Percentiles rank a stretch among this genome's conserved stretches.
phyloP scores from a whole-genome alignment of 2,888 invertebrate genomes.

The Glomeris marginata region DNA sequence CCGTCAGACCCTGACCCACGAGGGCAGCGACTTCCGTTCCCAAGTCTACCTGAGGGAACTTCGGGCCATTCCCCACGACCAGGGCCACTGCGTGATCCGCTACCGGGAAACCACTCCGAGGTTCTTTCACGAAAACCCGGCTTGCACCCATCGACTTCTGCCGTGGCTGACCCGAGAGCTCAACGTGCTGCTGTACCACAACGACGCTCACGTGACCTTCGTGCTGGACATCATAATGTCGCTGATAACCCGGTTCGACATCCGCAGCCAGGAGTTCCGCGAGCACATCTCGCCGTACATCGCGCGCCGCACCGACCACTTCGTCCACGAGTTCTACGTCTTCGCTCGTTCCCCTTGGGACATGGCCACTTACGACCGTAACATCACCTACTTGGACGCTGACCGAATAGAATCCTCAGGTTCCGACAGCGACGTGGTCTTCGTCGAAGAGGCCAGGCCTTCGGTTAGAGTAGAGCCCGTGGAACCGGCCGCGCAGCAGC shows the following conservation, averaged over 20 bases:
- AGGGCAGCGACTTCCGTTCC: conserved; percentile 41
- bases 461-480: neutral
- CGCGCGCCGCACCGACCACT: conserved; percentile 59
- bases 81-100: conserved; percentile 35
- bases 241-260: conserved; percentile 41
- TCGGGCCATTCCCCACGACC: conserved; percentile 55
- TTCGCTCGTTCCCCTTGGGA: conserved; percentile 78
- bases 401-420: neutral
- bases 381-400: conserved; percentile 25
- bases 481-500: neutral
- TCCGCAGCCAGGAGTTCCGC: conserved; percentile 44
- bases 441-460: conserved; percentile 3
- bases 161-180: conserved; percentile 82
- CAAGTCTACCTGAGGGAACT: conserved; percentile 59
- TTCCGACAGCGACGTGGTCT: conserved; percentile 10
- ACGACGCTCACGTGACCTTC: conserved; percentile 30
- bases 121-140: conserved; percentile 42
- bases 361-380: conserved; percentile 47
- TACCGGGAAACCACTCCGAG: conserved; percentile 56
- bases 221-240: conserved; percentile 53
- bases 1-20: conserved; percentile 28
- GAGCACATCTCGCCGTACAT: conserved; percentile 51
- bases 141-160: conserved; percentile 62
- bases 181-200: conserved; percentile 44
- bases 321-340: conserved; percentile 72